These are phyloP conservation scores for Lichenostomus cassidix DNA, from an alignment of 2,113 vertebrate species.

Conservation along the genomic window DNA sequence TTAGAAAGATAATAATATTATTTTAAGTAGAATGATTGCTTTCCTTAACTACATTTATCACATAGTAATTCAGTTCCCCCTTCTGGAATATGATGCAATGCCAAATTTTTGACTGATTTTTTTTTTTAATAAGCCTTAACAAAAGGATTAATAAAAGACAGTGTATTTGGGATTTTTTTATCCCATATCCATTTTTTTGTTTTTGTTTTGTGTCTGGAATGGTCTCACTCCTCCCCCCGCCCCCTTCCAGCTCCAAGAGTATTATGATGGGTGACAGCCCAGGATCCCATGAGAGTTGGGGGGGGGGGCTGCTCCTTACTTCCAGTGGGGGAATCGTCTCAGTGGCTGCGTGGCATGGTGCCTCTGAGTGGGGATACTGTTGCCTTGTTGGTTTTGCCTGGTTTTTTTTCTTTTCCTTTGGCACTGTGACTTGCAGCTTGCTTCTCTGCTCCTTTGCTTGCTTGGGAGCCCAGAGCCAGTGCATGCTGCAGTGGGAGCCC, in stretches of 20 bases:
- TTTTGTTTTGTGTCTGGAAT: background rate
- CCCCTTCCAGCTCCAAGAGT: fast-evolving
- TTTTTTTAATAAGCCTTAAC: no score
- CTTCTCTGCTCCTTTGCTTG: background rate
- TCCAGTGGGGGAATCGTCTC: fast-evolving
- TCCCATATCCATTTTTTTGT: background rate
- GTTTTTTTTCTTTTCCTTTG: background rate
- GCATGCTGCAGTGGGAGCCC: background rate
- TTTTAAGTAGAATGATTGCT: no score
- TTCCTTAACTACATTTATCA: no score
- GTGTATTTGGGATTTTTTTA: no score
- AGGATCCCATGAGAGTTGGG: background rate
- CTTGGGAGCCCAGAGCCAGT: background rate
- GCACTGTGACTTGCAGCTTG: background rate
- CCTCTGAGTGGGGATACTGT: background rate
- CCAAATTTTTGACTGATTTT: no score
- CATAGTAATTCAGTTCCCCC: no score
- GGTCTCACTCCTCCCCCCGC: no score
- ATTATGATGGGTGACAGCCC: background rate
- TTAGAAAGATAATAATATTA: no score
- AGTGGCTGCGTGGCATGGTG: fast-evolving
- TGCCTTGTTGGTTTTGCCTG: background rate
- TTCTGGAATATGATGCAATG: no score
- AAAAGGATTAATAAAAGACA: no score
- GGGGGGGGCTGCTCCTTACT: background rate